Evolutionary conservation across 2,888 invertebrate species (phyloP), one percentile per base, ranked within the genome.

Genomic region (Heliothis peltigera): DNA sequence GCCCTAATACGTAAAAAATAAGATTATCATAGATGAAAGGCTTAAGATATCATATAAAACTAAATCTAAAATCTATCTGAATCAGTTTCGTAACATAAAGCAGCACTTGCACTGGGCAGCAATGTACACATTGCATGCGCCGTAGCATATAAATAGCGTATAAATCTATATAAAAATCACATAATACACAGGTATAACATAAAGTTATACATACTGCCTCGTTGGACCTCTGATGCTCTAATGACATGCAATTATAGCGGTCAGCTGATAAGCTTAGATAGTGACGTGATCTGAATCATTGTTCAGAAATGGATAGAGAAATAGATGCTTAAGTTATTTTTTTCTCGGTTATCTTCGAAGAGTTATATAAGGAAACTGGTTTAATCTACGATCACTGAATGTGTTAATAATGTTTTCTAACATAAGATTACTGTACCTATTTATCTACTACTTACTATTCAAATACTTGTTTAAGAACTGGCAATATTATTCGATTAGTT

Each of bases 251-350:
- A 69, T 79, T 75, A 79, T 79, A 82, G 84, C 80, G 83, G 82
- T 76, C 78, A 76, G 35, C 80, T 84, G 88, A 88, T 86, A 87
- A 86, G 81, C 82, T 62, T 46, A 39, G 21, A 49, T 72, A 57
- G 70, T 75, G 44, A 67, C 68, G 54, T 67, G 65, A 44, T 59
- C 47, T 59, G 49, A 68, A 67, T 76, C 22, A 64, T 47, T 58
- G 46, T 57, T 58, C 18, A 48, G 32, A 54, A 55, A 54, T 46
- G 8, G n/a, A 62, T 51, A 4, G 17, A 17, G 1, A 28, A 17
- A 12, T 28, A 19, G 22, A 46, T 22, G 42, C 43, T 25, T 35
- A 15, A 35, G 35, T 35, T 35, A 4, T 3, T 25, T 35, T 35
- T 35, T 35, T 35, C 35, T 35, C 4, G 35, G 15, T 12, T 4